Evolutionary conservation across 2,888 invertebrate species (phyloP), one percentile per base, ranked within the genome.

Genomic region (Sminthurinus aureus): DNA sequence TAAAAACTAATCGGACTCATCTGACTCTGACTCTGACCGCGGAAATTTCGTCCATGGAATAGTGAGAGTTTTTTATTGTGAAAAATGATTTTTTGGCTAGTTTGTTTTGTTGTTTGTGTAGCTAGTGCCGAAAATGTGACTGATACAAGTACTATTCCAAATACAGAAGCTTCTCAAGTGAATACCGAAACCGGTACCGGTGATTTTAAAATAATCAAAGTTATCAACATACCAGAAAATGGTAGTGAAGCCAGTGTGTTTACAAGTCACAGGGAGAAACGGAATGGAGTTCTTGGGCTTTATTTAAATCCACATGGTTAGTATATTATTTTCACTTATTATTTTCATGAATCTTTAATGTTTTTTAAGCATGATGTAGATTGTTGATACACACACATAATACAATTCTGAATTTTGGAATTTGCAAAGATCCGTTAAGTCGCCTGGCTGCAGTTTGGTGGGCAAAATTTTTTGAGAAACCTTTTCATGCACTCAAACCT

Each of bases 231-330:
- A 22, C 51, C 22, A 13, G n/a, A 77, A 18, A 15, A 20, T 9
- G 52, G 9, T 18, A 20, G 6, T 58, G 24, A 77, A 77, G 12
- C 51, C 58, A 51, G 77, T 69, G 18, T 18, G 11, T n/a, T n/a
- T 52, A n/a, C 77, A 26, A 38, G 38, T 38, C 38, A 51, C 50
- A 50, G 69, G 71, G 20, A 80, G 8, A 51, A 69, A 38, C 66
- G 80, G 12, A 69, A 80, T 51, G 80, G 80, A 20, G n/a, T 80
- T 8, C 22, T 80, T 38, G 71, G 80, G 13, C 11, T 80, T 11
- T 80, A 80, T 51, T 69, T 80, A 24, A 80, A 80, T 51, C 80
- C 80, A 51, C 24, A 50, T 50, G 80, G 80, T 38, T 38, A 6
- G 6, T 38, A 38, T 38, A 38, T 38, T 4, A 38, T 38, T 38